Base-by-base conservation (phyloP, 2,888 invertebrate species). In the Ditula angustiorana region DNA sequence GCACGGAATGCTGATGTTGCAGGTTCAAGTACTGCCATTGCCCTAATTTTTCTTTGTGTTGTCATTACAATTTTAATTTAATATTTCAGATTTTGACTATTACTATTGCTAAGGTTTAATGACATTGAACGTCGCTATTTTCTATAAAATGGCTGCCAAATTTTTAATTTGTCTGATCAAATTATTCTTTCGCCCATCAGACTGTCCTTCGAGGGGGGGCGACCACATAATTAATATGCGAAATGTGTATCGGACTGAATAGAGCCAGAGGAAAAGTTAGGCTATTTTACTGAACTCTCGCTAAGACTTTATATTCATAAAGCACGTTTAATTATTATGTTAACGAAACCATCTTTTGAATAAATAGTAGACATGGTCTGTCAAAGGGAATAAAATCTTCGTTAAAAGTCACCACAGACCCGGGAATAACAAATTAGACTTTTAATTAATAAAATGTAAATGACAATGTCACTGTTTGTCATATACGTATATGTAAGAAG, bases 271-370 rank as follows among this genome's bases (percentile, higher is more conserved):
- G 81, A 88, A 88, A 89, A 91, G 86, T 91, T 90, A 77, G 74
- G 80, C 79, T 88, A 86, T 90, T 90, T 64, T 88, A 83, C 81
- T 78, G 81, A 84, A 87, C 86, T 90, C 88, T 85, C 84, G 85
- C 83, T 83, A 86, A 83, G 82, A 87, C 79, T 91, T 91, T 86
- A 83, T 90, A 92, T 92, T 92, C 92, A 92, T 89, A 88, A 90
- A 88, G 85, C 84, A 88, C 84, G 82, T 92, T 90, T 92, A 91
- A 92, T 92, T 92, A 92, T 88, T 89, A 92, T 92, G 91, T 87
- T 87, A 92, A 92, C 89, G 90, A 90, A 88, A 85, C 85, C 86
- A 84, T 82, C 87, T 85, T 87, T 85, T 92, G 92, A 91, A 92
- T 92, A 91, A 90, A 90, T 90, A 90, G 90, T 78, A 89, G 87